Evolutionary conservation across 2,888 invertebrate genomes (phyloP), one percentile per base, ranked within the genome.

Genomic region (Azorinus chamasolen): DNA sequence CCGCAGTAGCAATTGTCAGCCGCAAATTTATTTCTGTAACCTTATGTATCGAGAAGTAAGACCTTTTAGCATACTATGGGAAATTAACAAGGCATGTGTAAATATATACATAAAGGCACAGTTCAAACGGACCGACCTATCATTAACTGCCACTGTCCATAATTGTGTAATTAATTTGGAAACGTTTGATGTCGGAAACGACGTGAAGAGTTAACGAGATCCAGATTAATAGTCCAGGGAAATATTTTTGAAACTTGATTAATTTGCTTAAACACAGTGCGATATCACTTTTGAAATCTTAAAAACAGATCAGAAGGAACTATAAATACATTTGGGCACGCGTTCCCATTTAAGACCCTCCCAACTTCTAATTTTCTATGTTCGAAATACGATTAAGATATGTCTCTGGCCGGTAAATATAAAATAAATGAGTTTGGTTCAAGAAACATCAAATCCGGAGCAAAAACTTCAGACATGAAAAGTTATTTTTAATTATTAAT

Each of bases 91-190:
- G 51, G 59, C 58, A 57, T 25, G 50, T 58, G 10, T 32, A 22
- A 59, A 68, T 59, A 50, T 50, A 51, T 57, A 66, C 43, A 61
- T 68, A 71, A 55, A 61, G 32, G 39, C 46, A 53, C 53, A 58
- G 77, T 68, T 72, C 68, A 65, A 66, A 76, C 57, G 22, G 46
- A 20, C 32, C 45, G 73, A 64, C 78, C 78, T 78, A 45, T 73
- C 50, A 78, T 78, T 78, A 72, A 55, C 45, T 25, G 18, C 37
- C 55, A 58, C 45, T 22, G 22, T 25, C 32, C 14, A 51, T 37
- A 53, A 75, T 58, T 50, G 63, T 63, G 55, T 65, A 76, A 76
- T 76, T 64, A 70, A 76, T 70, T 76, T 20, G 14, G 25, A 25
- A 53, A 32, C 55, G 41, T 69, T 76, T 76, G 70, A 70, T 65